These are phyloP conservation scores for Priocnemis perturbator DNA, from an alignment of 2,888 invertebrate species.

Conservation along the genomic window DNA sequence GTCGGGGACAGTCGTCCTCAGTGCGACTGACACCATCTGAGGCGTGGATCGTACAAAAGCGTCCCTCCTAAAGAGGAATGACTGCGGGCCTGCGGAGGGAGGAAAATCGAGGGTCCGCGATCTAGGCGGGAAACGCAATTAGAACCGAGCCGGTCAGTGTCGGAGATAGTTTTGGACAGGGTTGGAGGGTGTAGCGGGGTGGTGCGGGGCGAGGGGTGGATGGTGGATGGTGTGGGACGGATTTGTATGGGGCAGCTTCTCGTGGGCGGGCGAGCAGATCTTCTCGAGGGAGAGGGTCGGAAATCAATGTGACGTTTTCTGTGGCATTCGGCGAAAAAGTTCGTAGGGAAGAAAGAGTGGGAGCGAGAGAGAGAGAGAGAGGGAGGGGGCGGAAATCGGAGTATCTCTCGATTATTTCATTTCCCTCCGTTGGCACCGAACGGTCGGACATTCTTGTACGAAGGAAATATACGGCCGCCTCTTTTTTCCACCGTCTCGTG, in stretches of 20 bases:
- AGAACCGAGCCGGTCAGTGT: constrained; percentile 57
- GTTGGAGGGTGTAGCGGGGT: constrained; percentile 5
- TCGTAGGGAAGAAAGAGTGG: not conserved
- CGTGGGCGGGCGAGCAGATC: not conserved
- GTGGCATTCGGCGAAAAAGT: not conserved
- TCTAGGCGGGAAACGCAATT: constrained; percentile 59
- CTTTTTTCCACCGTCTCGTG: no score
- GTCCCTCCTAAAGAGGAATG: constrained; percentile 40
- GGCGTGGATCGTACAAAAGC: constrained; percentile 1
- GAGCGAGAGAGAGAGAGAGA: not conserved
- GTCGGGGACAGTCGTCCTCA: no score
- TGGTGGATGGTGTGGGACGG: constrained; percentile 1
- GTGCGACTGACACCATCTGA: no score
- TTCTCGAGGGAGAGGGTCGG: constrained; percentile 24
- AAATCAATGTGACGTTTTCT: constrained; percentile 51
- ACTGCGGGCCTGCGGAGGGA: constrained; percentile 43
- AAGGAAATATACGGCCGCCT: no score
- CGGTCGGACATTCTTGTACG: no score
- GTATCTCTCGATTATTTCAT: no score
- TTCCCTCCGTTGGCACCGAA: no score
- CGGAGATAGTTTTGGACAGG: constrained; percentile 17
- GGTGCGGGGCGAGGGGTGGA: constrained; percentile 2
- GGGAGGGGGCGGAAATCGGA: not conserved
- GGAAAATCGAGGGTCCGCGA: constrained; percentile 13
- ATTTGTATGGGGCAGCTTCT: constrained; percentile 17